phyloP scores from a whole-genome alignment of 2,888 invertebrate species.

The Heliconius cydno region DNA sequence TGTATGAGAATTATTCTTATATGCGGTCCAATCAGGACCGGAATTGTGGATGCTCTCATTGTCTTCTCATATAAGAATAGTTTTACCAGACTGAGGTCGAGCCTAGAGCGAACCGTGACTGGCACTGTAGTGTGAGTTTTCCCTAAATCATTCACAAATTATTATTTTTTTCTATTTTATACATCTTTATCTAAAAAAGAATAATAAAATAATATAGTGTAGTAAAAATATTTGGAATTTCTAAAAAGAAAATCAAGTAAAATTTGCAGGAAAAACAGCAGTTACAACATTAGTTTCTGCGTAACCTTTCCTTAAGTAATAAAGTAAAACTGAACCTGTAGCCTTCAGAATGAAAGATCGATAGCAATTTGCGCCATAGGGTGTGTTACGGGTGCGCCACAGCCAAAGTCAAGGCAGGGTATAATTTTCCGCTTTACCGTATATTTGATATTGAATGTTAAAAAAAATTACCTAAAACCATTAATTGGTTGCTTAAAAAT shows the following conservation, averaged over 20 bases:
- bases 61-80: too few relatives aligned
- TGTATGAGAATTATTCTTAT: too few relatives aligned
- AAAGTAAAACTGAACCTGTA: constrained; percentile 24
- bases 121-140: too few relatives aligned
- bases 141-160: background rate
- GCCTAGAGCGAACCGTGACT: too few relatives aligned
- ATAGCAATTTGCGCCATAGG: constrained; percentile 32
- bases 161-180: background rate
- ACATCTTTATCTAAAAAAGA: background rate
- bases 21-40: too few relatives aligned
- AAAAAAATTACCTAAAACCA: background rate
- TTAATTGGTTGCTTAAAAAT: too few relatives aligned
- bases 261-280: background rate
- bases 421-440: constrained; percentile 4
- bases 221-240: too few relatives aligned
- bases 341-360: constrained; percentile 20
- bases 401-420: constrained; percentile 24
- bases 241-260: background rate
- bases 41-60: too few relatives aligned
- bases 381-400: constrained; percentile 36
- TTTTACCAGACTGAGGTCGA: too few relatives aligned
- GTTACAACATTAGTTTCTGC: background rate
- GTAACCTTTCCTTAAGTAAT: background rate
- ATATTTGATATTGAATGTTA: background rate
- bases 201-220: too few relatives aligned